These are phyloP conservation scores for Sus cebifrons DNA, from an alignment of 2,797 vertebrate genomes.

Conservation along the genomic window DNA sequence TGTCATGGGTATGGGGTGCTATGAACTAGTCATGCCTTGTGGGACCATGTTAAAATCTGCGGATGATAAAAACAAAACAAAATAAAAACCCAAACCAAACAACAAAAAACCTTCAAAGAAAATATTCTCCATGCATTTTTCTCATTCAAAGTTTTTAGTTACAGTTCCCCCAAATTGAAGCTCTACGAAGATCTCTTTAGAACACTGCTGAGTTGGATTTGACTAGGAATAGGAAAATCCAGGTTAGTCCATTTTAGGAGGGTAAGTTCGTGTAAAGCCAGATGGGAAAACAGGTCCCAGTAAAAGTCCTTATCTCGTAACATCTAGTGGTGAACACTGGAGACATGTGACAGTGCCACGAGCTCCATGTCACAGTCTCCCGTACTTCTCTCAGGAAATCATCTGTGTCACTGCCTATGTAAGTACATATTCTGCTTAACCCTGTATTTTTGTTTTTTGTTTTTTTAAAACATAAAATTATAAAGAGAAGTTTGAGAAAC, in stretches of 20 bases:
- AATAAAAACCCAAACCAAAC: not conserved
- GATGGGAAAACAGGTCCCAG: not conserved
- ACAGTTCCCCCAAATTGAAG: not conserved
- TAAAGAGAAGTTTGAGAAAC: not conserved
- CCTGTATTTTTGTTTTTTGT: not conserved
- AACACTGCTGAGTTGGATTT: not conserved
- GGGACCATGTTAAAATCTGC: not conserved
- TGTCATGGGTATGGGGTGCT: too few species aligned
- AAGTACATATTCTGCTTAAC: not conserved
- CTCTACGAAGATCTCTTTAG: not conserved
- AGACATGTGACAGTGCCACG: not conserved
- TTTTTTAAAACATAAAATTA: not conserved
- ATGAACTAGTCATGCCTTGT: not conserved
- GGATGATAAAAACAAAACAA: not conserved
- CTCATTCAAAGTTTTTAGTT: not conserved
- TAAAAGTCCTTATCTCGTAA: not conserved
- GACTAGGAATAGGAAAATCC: not conserved
- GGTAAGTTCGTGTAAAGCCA: not conserved
- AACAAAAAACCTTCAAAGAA: not conserved
- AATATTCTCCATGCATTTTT: not conserved
- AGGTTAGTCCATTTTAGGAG: not conserved
- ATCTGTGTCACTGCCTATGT: not conserved
- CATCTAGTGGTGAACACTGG: too few species aligned
- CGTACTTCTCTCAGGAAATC: not conserved
- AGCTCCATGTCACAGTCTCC: too few species aligned